Conservation (phyloP, 2,888 invertebrate genomes). For the Drosophila kokeensis region DNA sequence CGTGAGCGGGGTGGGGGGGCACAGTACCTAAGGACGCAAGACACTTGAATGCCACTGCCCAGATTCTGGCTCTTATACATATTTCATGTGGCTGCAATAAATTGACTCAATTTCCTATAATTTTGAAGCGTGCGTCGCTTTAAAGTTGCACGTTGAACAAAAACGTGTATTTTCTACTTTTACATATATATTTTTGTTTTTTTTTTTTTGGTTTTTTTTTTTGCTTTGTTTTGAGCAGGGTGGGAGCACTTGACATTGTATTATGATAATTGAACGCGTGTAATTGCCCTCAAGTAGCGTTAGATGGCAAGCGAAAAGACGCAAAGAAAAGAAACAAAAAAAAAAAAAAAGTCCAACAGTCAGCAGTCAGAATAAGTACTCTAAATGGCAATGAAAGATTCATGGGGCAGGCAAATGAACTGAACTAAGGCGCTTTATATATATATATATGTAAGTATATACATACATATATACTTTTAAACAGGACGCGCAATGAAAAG, state of each 20-base stretch:
- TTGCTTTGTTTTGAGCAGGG: conserved; percentile 1
- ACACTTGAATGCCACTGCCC: conserved; percentile 48
- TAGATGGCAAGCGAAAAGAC: conserved; percentile 10
- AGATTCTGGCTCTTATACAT: conserved; percentile 60
- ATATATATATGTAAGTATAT: conserved; percentile 1
- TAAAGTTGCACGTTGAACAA: conserved; percentile 67
- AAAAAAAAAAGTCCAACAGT: conserved; percentile 25
- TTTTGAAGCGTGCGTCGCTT: conserved; percentile 53
- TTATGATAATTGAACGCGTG: conserved; percentile 82
- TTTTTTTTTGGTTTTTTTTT: conserved; percentile 2
- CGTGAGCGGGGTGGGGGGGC: not conserved
- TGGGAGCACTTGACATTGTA: conserved; percentile 66
- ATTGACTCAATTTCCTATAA: conserved; percentile 78
- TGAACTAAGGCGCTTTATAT: conserved; percentile 71
- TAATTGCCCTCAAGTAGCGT: conserved; percentile 79
- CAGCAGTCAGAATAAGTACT: conserved; percentile 29
- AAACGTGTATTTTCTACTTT: conserved; percentile 23
- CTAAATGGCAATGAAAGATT: conserved; percentile 66
- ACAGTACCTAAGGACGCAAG: conserved; percentile 35
- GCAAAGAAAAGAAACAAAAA: not conserved
- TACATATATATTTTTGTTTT: conserved; percentile 2
- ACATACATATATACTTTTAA: conserved; percentile 1
- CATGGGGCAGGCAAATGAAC: conserved; percentile 62
- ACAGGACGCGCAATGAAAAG: conserved; percentile 29
- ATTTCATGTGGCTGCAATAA: conserved; percentile 74